phyloP scores from a whole-genome alignment of 2,888 invertebrate genomes.

The Lasioglossum oenotherae region DNA sequence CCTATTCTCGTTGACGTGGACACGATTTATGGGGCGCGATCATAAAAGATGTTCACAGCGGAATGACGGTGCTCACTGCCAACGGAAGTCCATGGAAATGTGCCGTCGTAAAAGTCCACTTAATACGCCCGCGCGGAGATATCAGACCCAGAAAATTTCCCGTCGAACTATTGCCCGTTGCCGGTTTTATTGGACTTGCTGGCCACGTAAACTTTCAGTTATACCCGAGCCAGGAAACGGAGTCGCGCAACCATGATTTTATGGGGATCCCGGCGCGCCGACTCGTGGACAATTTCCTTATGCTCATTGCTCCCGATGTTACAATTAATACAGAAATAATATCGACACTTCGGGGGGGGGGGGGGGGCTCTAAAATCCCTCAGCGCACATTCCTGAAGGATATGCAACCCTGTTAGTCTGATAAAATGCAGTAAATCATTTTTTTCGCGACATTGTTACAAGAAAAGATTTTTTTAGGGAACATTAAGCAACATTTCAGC shows the following conservation, averaged over 20 bases:
- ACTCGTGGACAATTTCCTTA: background rate
- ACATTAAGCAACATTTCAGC: too few species aligned
- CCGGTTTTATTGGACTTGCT: slow-evolving; percentile 16
- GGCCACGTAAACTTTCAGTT: slow-evolving; percentile 28
- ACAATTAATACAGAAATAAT: background rate
- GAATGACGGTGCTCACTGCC: slow-evolving; percentile 35
- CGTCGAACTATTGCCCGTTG: slow-evolving; percentile 22
- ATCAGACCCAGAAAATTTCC: slow-evolving; percentile 30
- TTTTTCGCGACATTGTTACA: too few species aligned
- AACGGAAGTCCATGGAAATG: slow-evolving; percentile 63
- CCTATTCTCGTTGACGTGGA: slow-evolving; percentile 62
- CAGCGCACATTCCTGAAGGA: too few species aligned
- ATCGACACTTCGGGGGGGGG: background rate
- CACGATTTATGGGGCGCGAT: slow-evolving; percentile 64
- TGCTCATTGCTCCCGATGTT: background rate
- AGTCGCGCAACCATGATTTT: background rate
- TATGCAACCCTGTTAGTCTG: too few species aligned
- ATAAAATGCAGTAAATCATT: too few species aligned
- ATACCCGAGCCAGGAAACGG: background rate
- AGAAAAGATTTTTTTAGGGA: too few species aligned
- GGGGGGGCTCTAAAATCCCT: background rate
- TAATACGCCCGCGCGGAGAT: slow-evolving; percentile 31
- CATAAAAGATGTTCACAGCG: slow-evolving; percentile 64
- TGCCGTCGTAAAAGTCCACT: slow-evolving; percentile 54
- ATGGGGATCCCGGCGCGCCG: background rate